phyloP scores from a whole-genome alignment of 2,888 invertebrate species.

The Tetragonisca angustula region DNA sequence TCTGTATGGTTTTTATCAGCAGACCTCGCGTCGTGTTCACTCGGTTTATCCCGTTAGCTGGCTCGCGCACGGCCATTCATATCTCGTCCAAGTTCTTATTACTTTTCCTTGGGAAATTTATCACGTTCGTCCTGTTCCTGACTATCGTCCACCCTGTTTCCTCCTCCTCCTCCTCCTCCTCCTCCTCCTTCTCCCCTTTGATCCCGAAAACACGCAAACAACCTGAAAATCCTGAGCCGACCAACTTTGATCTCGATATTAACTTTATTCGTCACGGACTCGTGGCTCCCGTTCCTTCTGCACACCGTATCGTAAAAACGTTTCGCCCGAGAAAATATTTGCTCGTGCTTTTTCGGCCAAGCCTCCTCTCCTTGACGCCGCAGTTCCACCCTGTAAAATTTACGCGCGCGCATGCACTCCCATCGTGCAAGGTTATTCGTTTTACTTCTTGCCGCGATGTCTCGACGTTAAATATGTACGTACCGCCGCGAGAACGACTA shows the following conservation, averaged over 20 bases:
- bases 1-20: constrained; percentile 56
- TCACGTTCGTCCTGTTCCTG: constrained; percentile 60
- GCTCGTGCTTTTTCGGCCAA: constrained; percentile 34
- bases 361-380: not conserved
- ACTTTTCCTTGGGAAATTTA: constrained; percentile 52
- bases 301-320: constrained; percentile 42
- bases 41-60: constrained; percentile 23
- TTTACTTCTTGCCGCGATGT: not conserved
- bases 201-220: constrained; percentile 46
- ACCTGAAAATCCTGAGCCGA: constrained; percentile 7
- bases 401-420: constrained; percentile 1
- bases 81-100: constrained; percentile 69
- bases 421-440: constrained; percentile 6
- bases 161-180: not conserved
- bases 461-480: not conserved
- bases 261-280: constrained; percentile 44
- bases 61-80: constrained; percentile 22
- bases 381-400: not conserved
- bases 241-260: constrained; percentile 54
- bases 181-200: not conserved
- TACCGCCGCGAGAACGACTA: too few species aligned
- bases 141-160: constrained; percentile 39
- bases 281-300: not conserved
- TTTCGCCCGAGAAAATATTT: constrained; percentile 42
- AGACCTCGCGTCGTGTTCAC: not conserved